These are phyloP conservation scores for Rhopalosiphum padi DNA, from an alignment of 1,140 invertebrate genomes.

Conservation along the genomic window DNA sequence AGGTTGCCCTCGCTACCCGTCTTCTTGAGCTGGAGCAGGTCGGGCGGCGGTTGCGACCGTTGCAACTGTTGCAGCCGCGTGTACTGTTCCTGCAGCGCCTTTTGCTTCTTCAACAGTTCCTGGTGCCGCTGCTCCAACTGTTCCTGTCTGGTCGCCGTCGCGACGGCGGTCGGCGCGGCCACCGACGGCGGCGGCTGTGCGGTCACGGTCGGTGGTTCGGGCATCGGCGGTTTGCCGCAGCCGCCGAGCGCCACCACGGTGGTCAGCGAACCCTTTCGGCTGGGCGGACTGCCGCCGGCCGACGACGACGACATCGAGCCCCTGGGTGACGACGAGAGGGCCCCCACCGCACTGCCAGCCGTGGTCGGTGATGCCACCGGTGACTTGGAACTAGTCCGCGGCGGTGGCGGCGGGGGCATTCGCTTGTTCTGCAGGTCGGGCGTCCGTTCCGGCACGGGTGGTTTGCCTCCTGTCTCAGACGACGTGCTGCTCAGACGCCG, in stretches of 20 bases:
- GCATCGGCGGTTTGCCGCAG: constrained; percentile 61
- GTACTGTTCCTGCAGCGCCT: constrained; percentile 87
- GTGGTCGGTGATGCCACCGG: constrained; percentile 80
- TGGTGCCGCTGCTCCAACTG: constrained; percentile 82
- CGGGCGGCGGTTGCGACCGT: constrained; percentile 70
- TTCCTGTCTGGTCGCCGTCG: constrained; percentile 71
- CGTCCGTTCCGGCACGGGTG: constrained; percentile 80
- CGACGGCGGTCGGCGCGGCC: background rate
- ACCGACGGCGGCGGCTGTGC: background rate
- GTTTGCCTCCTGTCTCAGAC: constrained; percentile 69
- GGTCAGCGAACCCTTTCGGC: constrained; percentile 21
- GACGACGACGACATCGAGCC: constrained; percentile 48
- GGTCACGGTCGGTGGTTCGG: background rate
- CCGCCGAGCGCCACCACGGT: constrained; percentile 60
- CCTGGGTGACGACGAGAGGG: constrained; percentile 60
- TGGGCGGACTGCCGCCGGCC: constrained; percentile 61
- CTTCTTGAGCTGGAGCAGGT: constrained; percentile 77
- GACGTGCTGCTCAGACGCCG: constrained; percentile 74
- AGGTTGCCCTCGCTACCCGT: constrained; percentile 89
- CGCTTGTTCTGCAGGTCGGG: constrained; percentile 73
- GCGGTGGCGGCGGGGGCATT: constrained; percentile 85
- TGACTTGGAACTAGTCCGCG: constrained; percentile 80
- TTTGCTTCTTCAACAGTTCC: constrained; percentile 84
- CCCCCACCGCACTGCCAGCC: constrained; percentile 61
- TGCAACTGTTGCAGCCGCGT: constrained; percentile 84